Percentiles rank a stretch among this genome's conserved stretches.
Conservation (phyloP, 2,797 vertebrate species). For the Lutjanus argentimaculatus region DNA sequence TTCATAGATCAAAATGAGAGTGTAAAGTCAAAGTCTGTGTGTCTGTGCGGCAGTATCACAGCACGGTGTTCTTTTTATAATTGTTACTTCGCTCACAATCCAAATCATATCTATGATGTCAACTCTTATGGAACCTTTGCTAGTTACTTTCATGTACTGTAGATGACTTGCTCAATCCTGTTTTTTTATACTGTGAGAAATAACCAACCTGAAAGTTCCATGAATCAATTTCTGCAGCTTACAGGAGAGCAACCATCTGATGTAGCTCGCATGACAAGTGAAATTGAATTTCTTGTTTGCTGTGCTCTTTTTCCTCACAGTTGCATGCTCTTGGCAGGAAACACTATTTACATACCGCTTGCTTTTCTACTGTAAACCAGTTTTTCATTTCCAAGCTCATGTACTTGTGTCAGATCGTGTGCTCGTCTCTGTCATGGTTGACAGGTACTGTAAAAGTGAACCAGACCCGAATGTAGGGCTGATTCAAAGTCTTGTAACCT, state of each 20-base stretch:
- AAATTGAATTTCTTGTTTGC: conserved; percentile 63
- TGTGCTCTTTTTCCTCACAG: conserved; percentile 24
- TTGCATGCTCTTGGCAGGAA: conserved; percentile 14
- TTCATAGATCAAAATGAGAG: too few relatives aligned
- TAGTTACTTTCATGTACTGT: background rate
- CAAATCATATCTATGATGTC: too few relatives aligned
- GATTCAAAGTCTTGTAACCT: conserved; percentile 45
- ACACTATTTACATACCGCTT: conserved; percentile 28
- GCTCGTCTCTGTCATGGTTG: conserved; percentile 2
- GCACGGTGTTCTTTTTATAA: too few relatives aligned
- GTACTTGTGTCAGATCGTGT: conserved; percentile 17
- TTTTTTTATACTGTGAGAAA: conserved; percentile 3
- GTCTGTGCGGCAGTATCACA: too few relatives aligned
- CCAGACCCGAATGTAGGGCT: conserved; percentile 26
- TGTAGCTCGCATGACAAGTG: conserved; percentile 37
- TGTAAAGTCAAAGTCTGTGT: too few relatives aligned
- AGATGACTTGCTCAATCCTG: background rate
- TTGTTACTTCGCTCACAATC: too few relatives aligned
- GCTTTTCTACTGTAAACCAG: conserved; percentile 27
- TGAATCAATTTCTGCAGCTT: conserved; percentile 23
- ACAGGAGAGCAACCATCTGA: conserved; percentile 15
- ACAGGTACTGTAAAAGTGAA: conserved; percentile 18
- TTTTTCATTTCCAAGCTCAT: conserved; percentile 43
- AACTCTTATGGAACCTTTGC: background rate
- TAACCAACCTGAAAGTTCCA: conserved; percentile 10